Evolutionary conservation across 2,888 invertebrate genomes (phyloP), one percentile per base, ranked within the genome.

Genomic region (Drosophila paramelanica): DNA sequence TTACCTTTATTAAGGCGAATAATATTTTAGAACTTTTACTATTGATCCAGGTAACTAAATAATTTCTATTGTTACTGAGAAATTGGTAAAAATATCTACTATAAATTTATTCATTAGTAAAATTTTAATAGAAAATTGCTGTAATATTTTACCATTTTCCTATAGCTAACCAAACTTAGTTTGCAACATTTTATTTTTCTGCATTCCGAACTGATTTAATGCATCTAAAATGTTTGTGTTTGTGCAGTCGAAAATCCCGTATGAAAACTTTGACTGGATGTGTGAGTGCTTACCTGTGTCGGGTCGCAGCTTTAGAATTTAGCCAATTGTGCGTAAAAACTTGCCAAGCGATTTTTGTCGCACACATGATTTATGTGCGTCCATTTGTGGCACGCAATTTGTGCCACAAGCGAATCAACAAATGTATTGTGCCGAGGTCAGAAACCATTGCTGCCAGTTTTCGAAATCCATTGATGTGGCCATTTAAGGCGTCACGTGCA

Each of bases 291-390:
- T 47, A 70, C 69, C 77, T 77, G 62, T 66, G 42, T 38, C 25
- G 50, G 27, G 52, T 49, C 13, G 43, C 6, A 57, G 60, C 55
- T 60, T 67, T 71, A 53, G 60, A 69, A 61, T 67, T 67, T 65
- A 31, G 57, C 57, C 82, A 85, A 80, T 85, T 78, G 76, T 78
- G 86, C 80, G 82, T 82, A 53, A 70, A 85, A 82, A 68, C 52
- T 69, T 80, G 68, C 61, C 46, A 66, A 76, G 53, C 71, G 50
- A 73, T 69, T 70, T 77, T 80, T 78, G 71, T 76, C 65, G 70
- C 78, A 75, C 67, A 67, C 76, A 66, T 76, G 82, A 85, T 80
- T 82, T 80, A 86, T 80, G 70, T 81, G 61, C 81, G 73, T 78
- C 67, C 73, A 77, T 73, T 81, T 82, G 67, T 59, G 77, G 70